Percentiles rank a stretch among this genome's conserved stretches.
phyloP scores from a whole-genome alignment of 2,888 invertebrate genomes.

The Plusia festucae region DNA sequence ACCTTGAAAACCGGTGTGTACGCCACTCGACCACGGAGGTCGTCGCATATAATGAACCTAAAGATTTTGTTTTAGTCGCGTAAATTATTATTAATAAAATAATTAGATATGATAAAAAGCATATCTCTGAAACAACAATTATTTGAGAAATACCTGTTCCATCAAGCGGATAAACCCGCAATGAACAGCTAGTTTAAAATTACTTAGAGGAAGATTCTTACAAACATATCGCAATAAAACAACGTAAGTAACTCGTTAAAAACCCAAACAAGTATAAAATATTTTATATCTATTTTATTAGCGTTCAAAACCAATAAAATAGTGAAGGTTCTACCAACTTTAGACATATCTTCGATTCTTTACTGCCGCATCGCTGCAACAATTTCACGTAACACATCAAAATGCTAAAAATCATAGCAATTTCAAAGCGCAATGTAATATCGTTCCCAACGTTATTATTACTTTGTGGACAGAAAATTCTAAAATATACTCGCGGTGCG shows the following conservation, averaged over 20 bases:
- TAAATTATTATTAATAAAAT: too few relatives aligned
- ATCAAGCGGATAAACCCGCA: background rate
- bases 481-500: constrained; percentile 62
- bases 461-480: constrained; percentile 53
- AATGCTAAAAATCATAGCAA: constrained; percentile 52
- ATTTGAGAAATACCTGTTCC: too few relatives aligned
- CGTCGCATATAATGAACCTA: too few relatives aligned
- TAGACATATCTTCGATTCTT: constrained; percentile 26
- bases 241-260: background rate
- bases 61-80: too few relatives aligned
- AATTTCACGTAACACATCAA: constrained; percentile 52
- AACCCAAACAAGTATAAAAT: constrained; percentile 3
- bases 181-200: background rate
- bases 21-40: too few relatives aligned
- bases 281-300: constrained; percentile 17
- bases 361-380: constrained; percentile 15
- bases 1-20: too few relatives aligned
- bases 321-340: constrained; percentile 36
- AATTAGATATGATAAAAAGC: background rate
- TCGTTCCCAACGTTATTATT: constrained; percentile 61
- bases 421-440: constrained; percentile 53
- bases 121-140: background rate
- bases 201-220: too few relatives aligned
- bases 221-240: background rate
- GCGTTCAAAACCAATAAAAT: constrained; percentile 16